Evolutionary conservation across 2,113 vertebrate species (phyloP), one percentile per base, ranked within the genome.

Genomic region (Lagopus leucura): DNA sequence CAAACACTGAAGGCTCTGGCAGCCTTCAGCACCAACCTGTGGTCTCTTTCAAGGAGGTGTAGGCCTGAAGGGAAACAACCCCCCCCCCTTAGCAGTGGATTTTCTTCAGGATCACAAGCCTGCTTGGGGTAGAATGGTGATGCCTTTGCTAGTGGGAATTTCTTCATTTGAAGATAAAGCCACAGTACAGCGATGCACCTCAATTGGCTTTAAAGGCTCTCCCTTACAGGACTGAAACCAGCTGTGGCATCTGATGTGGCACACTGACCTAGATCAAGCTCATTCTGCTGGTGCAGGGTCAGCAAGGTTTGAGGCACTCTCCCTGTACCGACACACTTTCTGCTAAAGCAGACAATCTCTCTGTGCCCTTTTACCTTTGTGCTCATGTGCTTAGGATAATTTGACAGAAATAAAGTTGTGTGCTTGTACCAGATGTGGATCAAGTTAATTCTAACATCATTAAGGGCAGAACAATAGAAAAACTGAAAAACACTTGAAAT

Each of bases 311-410:
- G 72, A 55, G 77, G 36, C 27, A 2, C 32, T 63, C 24, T 70
- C 38, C 42, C 38, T 27, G 19, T 6, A 14, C 7, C 21, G n/a
- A 14, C 48, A 76, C 0, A 0, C 16, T 65, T 85, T 30, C 45
- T 58, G 50, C 20, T 50, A 10, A 27, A 52, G n/a, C n/a, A 47
- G 61, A n/a, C 42, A 7, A 6, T 12, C 34, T 25, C 30, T 61
- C 13, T 8, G 61, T 90, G 45, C 10, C 10, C 8, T 70, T 36
- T 48, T 38, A 40, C 24, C 25, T 48, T 61, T 17, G 3, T 4
- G 30, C 8, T 66, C 69, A 2, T 13, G 30, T 12, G 54, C 17
- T 32, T 30, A 65, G n/a, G 34, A 38, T 10, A 25, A 65, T 32
- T 43, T 61, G n/a, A 34, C 11, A 16, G 18, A 17, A n/a, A 43